A percentile compares a stretch with the other conserved stretches of the same genome.
Conservation (phyloP, 2,113 vertebrate genomes). For the Ciconia maguari region DNA sequence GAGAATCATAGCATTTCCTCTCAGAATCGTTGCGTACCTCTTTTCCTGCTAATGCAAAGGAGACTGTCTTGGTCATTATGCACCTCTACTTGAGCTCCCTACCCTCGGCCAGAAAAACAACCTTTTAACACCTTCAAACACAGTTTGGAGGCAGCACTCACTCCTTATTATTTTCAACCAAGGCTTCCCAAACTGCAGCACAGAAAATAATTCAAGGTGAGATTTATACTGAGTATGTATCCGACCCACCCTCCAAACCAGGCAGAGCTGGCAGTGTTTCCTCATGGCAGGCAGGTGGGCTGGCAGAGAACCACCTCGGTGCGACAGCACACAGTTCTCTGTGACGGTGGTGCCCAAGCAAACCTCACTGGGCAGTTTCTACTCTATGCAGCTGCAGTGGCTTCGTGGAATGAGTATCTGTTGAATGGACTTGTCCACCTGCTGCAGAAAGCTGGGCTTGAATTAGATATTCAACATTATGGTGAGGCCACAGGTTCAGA, state of each 20-base stretch:
- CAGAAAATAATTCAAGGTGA: neutral
- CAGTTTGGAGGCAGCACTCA: rapidly evolving
- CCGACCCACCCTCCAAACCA: neutral
- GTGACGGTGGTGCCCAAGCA: rapidly evolving
- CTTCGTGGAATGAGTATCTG: rapidly evolving
- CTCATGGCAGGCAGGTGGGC: neutral
- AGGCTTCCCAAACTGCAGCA: neutral
- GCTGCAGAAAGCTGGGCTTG: neutral
- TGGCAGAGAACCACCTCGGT: rapidly evolving
- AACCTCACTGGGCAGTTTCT: neutral
- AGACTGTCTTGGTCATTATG: too few relatives aligned
- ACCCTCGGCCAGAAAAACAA: neutral
- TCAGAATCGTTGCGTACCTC: neutral
- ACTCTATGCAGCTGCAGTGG: rapidly evolving
- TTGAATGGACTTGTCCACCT: neutral
- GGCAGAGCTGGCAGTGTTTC: neutral
- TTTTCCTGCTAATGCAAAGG: neutral
- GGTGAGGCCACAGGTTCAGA: neutral
- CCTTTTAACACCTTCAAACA: neutral
- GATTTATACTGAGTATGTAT: rapidly evolving
- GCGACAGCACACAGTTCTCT: rapidly evolving
- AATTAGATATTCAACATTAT: rapidly evolving
- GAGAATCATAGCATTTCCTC: neutral
- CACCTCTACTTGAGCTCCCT: neutral
- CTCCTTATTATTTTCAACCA: neutral